Conservation (phyloP, 2,797 vertebrate genomes). For the Gastrophryne carolinensis region DNA sequence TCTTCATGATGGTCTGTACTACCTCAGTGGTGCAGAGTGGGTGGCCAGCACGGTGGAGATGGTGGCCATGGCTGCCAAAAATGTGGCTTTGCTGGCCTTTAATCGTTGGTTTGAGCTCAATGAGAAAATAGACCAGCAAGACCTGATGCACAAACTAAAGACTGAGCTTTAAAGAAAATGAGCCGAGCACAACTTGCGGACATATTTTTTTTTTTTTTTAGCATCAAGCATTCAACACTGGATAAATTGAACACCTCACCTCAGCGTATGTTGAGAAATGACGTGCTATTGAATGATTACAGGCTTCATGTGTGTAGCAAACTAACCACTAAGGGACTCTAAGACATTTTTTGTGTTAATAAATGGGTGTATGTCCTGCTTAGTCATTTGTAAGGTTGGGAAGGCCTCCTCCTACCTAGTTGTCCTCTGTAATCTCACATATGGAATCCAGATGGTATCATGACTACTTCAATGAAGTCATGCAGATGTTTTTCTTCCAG, state of each 20-base stretch:
- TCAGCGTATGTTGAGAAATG: too few relatives aligned
- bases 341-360: too few relatives aligned
- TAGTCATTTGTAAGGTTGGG: too few relatives aligned
- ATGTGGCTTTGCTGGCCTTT: conserved; percentile 91
- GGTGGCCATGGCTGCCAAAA: conserved; percentile 90
- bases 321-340: too few relatives aligned
- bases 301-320: too few relatives aligned
- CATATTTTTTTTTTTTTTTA: too few relatives aligned
- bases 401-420: too few relatives aligned
- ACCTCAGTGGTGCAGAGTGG: conserved; percentile 92
- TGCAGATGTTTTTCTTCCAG: not conserved
- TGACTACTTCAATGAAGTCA: not conserved
- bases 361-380: too few relatives aligned
- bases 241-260: not conserved
- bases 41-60: conserved; percentile 94
- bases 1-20: conserved; percentile 89
- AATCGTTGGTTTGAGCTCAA: conserved; percentile 90
- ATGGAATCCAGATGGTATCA: too few relatives aligned
- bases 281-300: too few relatives aligned
- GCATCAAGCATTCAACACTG: conserved; percentile 16
- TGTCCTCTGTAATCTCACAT: too few relatives aligned
- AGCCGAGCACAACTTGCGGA: not conserved
- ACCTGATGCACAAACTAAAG: conserved; percentile 96
- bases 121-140: conserved; percentile 94
- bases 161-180: conserved; percentile 86